Conservation (phyloP, 2,888 invertebrate species). For the Opisthograptis luteolata region DNA sequence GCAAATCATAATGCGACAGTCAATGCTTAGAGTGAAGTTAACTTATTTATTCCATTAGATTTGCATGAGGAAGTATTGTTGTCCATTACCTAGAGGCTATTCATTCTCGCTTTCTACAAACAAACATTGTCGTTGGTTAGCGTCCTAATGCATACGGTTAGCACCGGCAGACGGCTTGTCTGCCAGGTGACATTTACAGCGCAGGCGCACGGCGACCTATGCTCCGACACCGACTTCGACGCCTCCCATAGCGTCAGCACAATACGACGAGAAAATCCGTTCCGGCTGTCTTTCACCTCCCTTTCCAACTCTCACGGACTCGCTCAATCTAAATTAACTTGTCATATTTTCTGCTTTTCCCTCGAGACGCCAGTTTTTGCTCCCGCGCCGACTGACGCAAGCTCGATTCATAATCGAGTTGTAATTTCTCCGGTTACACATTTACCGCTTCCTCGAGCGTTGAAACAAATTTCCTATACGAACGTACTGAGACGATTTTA, state of each 20-base stretch:
- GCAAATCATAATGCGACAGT: constrained; percentile 9
- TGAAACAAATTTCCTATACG: constrained; percentile 50
- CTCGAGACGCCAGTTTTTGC: constrained; percentile 54
- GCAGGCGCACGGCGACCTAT: constrained; percentile 51
- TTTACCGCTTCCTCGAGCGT: constrained; percentile 52
- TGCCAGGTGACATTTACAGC: constrained; percentile 49
- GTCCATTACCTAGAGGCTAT: constrained; percentile 44
- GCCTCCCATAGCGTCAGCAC: constrained; percentile 52
- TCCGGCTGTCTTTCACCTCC: constrained; percentile 69
- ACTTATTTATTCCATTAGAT: constrained; percentile 37
- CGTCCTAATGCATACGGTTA: constrained; percentile 44
- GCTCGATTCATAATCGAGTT: constrained; percentile 56
- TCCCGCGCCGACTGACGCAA: constrained; percentile 37
- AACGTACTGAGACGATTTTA: constrained; percentile 53
- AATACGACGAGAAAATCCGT: constrained; percentile 64
- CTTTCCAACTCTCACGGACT: constrained; percentile 63
- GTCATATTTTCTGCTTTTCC: constrained; percentile 74
- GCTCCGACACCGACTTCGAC: constrained; percentile 46
- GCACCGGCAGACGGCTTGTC: constrained; percentile 46
- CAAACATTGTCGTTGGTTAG: constrained; percentile 45
- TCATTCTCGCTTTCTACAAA: constrained; percentile 62
- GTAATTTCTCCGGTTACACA: constrained; percentile 57
- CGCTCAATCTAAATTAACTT: constrained; percentile 75
- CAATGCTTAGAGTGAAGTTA: constrained; percentile 19
- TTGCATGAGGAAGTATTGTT: constrained; percentile 41